Percentiles rank a stretch among this genome's conserved stretches.
phyloP scores from a whole-genome alignment of 1,140 invertebrate species.

The Dufourea novaeangliae region DNA sequence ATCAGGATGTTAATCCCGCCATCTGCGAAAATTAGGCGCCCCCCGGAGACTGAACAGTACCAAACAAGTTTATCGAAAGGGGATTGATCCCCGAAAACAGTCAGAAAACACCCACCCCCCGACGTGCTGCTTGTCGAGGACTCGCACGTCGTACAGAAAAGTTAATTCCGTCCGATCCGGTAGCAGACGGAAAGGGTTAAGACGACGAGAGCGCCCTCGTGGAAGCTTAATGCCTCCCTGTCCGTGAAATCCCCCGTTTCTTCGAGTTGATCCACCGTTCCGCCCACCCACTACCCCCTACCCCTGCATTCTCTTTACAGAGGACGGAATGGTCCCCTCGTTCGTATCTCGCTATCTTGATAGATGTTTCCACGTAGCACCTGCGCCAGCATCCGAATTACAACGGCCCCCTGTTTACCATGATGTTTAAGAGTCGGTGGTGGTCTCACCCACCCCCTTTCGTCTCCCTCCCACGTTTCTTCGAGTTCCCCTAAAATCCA shows the following conservation, averaged over 20 bases:
- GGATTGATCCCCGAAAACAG: neutral
- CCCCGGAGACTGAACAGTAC: neutral
- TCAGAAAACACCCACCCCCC: neutral
- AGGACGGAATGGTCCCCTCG: conserved; percentile 30
- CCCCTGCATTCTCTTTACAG: conserved; percentile 38
- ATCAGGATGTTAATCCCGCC: neutral
- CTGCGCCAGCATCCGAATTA: conserved; percentile 77
- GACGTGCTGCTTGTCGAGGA: neutral
- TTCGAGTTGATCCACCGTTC: conserved; percentile 62
- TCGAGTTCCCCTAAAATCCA: conserved; percentile 12
- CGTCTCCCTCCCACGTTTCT: conserved; percentile 4
- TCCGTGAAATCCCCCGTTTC: conserved; percentile 58
- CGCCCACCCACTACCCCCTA: neutral
- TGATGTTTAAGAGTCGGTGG: conserved; percentile 71
- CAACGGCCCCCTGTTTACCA: conserved; percentile 65
- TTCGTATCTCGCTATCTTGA: conserved; percentile 75
- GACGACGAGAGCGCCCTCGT: conserved; percentile 60
- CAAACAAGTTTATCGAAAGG: neutral
- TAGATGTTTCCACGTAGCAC: conserved; percentile 78
- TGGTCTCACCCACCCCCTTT: conserved; percentile 6
- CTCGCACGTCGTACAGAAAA: conserved; percentile 19
- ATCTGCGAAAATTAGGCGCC: neutral
- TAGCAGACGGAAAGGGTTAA: conserved; percentile 68
- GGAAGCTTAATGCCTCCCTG: conserved; percentile 59
- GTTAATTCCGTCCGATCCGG: conserved; percentile 60